Evolutionary conservation across 2,797 vertebrate species (phyloP).

Genomic region (Pseudochirops cupreus): DNA sequence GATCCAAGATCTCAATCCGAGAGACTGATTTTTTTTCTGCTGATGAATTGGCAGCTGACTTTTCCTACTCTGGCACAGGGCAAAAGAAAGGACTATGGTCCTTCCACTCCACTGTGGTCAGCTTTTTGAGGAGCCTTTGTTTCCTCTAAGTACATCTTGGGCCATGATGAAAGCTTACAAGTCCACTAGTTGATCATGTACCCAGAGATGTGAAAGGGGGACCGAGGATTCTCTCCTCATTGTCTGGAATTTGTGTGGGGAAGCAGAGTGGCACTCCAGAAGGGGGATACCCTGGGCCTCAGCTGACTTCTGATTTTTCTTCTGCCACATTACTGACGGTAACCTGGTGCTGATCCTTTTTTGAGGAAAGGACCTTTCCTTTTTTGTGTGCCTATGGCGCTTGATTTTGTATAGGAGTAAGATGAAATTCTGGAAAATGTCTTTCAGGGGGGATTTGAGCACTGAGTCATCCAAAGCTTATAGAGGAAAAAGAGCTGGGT

Average conservation of each 20-base stretch:
- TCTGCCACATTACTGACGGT: neutral
- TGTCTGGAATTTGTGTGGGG: neutral
- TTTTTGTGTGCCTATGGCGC: neutral
- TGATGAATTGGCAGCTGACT: neutral
- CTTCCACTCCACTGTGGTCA: neutral
- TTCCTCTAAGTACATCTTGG: neutral
- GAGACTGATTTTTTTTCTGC: neutral
- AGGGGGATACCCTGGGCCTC: neutral
- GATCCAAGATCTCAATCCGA: neutral
- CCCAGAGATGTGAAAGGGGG: neutral
- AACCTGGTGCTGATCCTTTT: neutral
- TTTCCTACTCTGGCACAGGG: neutral
- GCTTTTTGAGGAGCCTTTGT: neutral
- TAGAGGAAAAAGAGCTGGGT: neutral
- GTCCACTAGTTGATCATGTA: neutral
- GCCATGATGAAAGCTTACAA: neutral
- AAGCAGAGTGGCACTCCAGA: neutral
- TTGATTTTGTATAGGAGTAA: neutral
- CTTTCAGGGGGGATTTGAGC: neutral
- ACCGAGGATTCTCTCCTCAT: neutral
- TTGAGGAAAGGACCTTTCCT: neutral
- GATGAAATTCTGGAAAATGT: neutral
- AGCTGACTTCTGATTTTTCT: neutral
- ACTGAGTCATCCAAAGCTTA: neutral
- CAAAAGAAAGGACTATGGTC: neutral